Evolutionary conservation across 2,113 vertebrate species (phyloP).

Genomic region (Cercocebus atys): DNA sequence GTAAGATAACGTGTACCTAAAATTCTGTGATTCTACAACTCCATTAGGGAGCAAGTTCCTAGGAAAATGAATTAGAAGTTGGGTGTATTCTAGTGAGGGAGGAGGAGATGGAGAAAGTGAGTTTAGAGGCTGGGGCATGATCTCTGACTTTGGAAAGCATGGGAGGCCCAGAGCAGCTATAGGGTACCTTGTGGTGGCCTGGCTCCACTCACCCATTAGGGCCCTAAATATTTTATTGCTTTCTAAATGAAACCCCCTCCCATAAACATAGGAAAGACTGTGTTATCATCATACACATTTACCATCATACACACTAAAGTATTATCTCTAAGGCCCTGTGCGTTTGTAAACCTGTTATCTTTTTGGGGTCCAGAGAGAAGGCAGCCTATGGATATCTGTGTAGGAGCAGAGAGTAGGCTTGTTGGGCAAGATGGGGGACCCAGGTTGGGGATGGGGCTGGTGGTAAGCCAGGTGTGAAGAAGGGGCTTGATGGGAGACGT

Average conservation of each 20-base stretch:
- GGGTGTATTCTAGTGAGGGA: not conserved
- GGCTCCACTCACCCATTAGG: rapidly evolving
- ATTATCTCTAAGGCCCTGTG: not conserved
- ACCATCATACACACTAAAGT: not conserved
- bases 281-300: not conserved
- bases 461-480: not conserved
- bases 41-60: not conserved
- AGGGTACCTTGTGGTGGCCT: not conserved
- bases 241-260: not conserved
- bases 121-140: not conserved
- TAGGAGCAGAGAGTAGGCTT: not conserved
- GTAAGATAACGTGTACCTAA: not conserved
- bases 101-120: not conserved
- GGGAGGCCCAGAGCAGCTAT: not conserved
- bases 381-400: not conserved
- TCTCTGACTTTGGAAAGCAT: not conserved
- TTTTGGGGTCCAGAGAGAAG: not conserved
- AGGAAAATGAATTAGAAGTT: not conserved
- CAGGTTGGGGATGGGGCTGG: no score
- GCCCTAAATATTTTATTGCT: not conserved
- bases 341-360: not conserved
- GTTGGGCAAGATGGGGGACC: not conserved
- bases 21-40: not conserved
- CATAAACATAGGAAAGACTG: not conserved
- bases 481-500: not conserved